Conservation (phyloP, 2,113 vertebrate genomes). For the Gavia stellata region DNA sequence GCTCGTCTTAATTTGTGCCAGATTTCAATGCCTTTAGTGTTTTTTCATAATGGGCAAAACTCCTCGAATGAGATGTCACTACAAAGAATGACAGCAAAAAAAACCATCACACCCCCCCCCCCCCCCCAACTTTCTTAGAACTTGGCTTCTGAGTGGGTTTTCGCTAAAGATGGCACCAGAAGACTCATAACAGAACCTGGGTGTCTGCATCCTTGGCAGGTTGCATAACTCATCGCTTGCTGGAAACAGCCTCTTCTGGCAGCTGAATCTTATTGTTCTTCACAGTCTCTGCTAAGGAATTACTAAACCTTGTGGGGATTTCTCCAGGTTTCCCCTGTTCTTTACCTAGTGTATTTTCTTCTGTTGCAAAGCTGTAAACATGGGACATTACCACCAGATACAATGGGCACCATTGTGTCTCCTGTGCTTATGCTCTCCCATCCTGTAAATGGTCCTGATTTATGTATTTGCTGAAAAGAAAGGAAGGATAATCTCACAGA, state of each 20-base stretch:
- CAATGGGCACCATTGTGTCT: background rate
- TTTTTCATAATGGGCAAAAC: background rate
- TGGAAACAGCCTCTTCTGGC: background rate
- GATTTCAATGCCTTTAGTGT: background rate
- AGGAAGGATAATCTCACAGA: background rate
- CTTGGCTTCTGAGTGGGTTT: background rate
- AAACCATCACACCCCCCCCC: background rate
- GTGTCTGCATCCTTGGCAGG: background rate
- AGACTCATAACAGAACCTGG: background rate
- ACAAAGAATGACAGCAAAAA: background rate
- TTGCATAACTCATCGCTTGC: background rate
- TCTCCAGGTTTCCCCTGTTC: background rate
- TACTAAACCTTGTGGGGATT: background rate
- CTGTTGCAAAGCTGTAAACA: background rate
- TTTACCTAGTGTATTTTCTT: background rate
- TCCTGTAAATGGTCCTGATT: background rate
- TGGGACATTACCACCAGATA: background rate
- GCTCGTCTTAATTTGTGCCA: background rate
- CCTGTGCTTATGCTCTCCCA: background rate
- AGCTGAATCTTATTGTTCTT: background rate
- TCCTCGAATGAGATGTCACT: background rate
- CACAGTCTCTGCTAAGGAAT: background rate
- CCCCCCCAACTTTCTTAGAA: background rate
- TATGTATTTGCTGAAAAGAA: background rate
- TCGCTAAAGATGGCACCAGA: background rate